Evolutionary conservation across 2,888 invertebrate species (phyloP).

Genomic region (Zootermopsis nevadensis): DNA sequence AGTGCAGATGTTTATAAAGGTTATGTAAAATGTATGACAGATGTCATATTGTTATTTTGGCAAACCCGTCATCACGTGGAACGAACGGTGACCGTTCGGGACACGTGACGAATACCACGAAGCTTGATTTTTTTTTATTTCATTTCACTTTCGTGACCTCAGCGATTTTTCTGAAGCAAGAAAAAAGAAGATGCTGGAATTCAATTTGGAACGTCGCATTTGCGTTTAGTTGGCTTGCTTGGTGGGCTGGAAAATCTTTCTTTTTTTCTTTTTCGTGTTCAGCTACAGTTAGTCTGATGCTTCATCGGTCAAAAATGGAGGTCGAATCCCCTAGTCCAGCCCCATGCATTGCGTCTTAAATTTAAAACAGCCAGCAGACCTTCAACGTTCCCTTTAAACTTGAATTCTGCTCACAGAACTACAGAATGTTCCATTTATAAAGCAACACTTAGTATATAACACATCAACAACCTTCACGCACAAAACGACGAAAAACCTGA

Average conservation of each 20-base stretch:
- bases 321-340: neutral
- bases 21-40: no score
- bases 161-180: neutral
- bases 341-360: neutral
- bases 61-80: neutral
- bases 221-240: conserved; percentile 6
- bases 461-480: no score
- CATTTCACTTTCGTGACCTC: neutral
- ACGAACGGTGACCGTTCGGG: neutral
- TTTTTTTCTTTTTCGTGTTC: neutral
- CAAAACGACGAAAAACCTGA: no score
- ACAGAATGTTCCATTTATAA: no score
- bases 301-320: neutral
- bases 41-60: neutral
- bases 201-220: conserved; percentile 4
- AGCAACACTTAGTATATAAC: no score
- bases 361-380: conserved; percentile 1
- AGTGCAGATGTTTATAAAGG: no score
- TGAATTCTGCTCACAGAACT: neutral
- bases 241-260: neutral
- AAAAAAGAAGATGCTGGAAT: conserved; percentile 11
- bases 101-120: neutral
- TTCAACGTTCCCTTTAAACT: neutral
- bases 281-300: neutral
- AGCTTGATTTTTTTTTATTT: neutral